These are phyloP conservation scores for Drosophila lowei DNA, from an alignment of 1,140 invertebrate genomes.

Conservation along the genomic window DNA sequence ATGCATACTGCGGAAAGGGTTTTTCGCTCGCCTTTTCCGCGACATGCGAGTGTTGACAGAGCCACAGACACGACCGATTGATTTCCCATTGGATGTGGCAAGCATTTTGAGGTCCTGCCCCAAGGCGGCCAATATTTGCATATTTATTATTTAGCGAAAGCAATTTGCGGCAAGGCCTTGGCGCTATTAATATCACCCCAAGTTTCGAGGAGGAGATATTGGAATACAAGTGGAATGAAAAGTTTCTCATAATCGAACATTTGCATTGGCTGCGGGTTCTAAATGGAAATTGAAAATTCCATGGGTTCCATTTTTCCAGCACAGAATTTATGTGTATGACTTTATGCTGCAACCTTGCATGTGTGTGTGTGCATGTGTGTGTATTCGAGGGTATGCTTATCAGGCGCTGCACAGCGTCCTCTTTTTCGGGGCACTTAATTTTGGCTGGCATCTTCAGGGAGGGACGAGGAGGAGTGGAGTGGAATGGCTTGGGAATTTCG, in stretches of 20 bases:
- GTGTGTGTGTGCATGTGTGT: constrained; percentile 18
- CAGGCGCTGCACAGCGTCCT: constrained; percentile 69
- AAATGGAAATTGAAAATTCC: constrained; percentile 59
- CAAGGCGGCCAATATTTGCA: constrained; percentile 37
- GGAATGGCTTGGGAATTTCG: constrained; percentile 16
- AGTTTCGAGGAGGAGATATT: constrained; percentile 4
- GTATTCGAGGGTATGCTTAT: constrained; percentile 46
- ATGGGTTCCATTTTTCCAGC: constrained; percentile 37
- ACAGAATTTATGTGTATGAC: constrained; percentile 72
- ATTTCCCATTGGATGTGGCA: constrained; percentile 22
- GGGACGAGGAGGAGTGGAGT: not conserved
- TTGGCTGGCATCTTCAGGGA: constrained; percentile 47
- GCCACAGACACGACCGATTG: constrained; percentile 14
- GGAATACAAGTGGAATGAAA: constrained; percentile 12
- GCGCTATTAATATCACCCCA: constrained; percentile 31
- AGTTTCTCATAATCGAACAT: constrained; percentile 57
- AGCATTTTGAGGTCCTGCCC: constrained; percentile 11
- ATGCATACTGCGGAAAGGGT: constrained; percentile 22
- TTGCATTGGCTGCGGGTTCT: constrained; percentile 37
- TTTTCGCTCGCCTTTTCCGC: too few relatives aligned
- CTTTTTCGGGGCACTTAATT: constrained; percentile 73
- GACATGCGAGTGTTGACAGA: constrained; percentile 30
- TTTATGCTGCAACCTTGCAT: constrained; percentile 59
- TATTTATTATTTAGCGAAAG: constrained; percentile 47
- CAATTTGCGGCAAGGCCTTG: constrained; percentile 41